Evolutionary conservation across 1,140 invertebrate genomes (phyloP), one percentile per base, ranked within the genome.

Genomic region (Saccostrea echinata): DNA sequence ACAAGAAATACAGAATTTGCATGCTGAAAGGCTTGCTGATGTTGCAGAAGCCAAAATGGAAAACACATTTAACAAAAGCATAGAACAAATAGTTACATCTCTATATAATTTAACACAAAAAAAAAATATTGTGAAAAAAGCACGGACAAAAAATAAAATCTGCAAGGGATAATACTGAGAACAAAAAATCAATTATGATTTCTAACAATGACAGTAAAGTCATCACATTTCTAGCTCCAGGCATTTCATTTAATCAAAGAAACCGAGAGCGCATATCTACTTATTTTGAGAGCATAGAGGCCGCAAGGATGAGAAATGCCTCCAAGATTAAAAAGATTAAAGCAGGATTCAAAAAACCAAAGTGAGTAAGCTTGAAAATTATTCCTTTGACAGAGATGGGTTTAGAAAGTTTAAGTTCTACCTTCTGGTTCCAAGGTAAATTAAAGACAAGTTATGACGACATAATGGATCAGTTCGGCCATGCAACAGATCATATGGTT

Each of bases 1-100:
- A 24, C 64, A 68, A 68, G 64, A 68, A 68, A 68, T 68, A 24
- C 8, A 68, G n/a, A 68, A n/a, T n/a, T 24, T 68, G n/a, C 64
- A 68, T 68, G 55, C 21, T 24, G 64, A n/a, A 6, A 68, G 64
- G n/a, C 64, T 68, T 68, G 24, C 11, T 27, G n/a, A 68, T 24
- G n/a, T 1, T 6, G n/a, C 64, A 24, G 64, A 68, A 13, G 57
- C 21, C 21, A 18, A 13, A 18, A 13, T 18, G 57, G 21, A 18
- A 64, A 21, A 64, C 57, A 64, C 11, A 18, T 64, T 21, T 64
- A 13, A 64, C 12, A 64, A 18, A 64, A 18, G 57, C 21, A 13
- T 64, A 18, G 21, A 64, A 11, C 12, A 64, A 13, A 64, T 18
- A 18, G 57, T 64, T 18, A 6, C 57, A 18, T 21, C 57, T 64